phyloP scores from a whole-genome alignment of 2,888 invertebrate genomes.

The Timema podura region DNA sequence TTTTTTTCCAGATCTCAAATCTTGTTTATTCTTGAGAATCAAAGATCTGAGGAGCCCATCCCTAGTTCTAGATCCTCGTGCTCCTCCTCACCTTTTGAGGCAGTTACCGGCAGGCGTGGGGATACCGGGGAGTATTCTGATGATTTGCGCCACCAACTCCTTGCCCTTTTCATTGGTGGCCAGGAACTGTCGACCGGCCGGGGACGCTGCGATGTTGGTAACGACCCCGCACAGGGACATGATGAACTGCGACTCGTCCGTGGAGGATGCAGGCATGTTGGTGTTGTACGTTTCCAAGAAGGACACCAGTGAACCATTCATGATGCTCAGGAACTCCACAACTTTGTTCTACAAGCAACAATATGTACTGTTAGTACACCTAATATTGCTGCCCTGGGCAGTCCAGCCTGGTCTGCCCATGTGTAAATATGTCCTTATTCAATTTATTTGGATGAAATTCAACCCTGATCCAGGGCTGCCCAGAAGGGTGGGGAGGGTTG shows the following conservation, averaged over 20 bases:
- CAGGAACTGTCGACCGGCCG: slow-evolving; percentile 43
- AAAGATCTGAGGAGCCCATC: too few relatives aligned
- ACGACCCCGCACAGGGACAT: slow-evolving; percentile 43
- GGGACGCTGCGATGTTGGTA: slow-evolving; percentile 43
- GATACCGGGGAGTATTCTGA: slow-evolving; percentile 39
- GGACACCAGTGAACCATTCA: slow-evolving; percentile 41
- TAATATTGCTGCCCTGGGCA: too few relatives aligned
- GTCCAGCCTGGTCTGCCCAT: too few relatives aligned
- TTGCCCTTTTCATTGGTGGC: slow-evolving; percentile 40
- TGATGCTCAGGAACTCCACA: slow-evolving; percentile 42
- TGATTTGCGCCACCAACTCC: slow-evolving; percentile 40
- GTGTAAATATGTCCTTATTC: too few relatives aligned
- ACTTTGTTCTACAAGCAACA: slow-evolving; percentile 36
- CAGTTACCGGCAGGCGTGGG: slow-evolving; percentile 40
- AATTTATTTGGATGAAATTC: too few relatives aligned
- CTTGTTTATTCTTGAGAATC: too few relatives aligned
- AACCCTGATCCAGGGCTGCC: too few relatives aligned
- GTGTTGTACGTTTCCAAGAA: slow-evolving; percentile 43
- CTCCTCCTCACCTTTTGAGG: slow-evolving; percentile 39
- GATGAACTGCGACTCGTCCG: slow-evolving; percentile 44
- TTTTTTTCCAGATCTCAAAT: too few relatives aligned
- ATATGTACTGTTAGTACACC: too few relatives aligned
- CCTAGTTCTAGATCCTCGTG: too few relatives aligned
- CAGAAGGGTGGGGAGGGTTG: too few relatives aligned
- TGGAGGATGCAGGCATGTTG: slow-evolving; percentile 39